These are phyloP conservation scores for Parnassius mnemosyne DNA, from an alignment of 2,888 invertebrate species.

Conservation along the genomic window DNA sequence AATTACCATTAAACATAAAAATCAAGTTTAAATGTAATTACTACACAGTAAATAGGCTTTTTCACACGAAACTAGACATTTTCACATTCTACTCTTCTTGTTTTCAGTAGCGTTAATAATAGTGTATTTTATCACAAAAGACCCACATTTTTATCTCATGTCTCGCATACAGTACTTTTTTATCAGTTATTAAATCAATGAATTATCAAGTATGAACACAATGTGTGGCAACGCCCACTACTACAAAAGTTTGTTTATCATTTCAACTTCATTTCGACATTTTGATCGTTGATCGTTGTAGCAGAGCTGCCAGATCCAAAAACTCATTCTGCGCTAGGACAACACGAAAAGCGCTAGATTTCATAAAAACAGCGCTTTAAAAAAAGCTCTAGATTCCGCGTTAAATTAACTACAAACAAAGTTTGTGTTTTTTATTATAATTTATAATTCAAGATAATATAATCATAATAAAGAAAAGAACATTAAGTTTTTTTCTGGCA, in stretches of 20 bases:
- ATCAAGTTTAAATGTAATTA: conserved; percentile 5
- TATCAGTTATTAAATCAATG: conserved; percentile 65
- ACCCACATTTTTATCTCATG: conserved; percentile 57
- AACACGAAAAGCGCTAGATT: no score
- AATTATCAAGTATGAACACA: conserved; percentile 66
- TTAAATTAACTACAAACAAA: no score
- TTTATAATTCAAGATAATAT: no score
- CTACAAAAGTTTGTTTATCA: conserved; percentile 58
- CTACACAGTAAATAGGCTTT: conserved; percentile 6
- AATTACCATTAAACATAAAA: background rate
- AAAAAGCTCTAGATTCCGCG: no score
- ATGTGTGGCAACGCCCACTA: conserved; percentile 66
- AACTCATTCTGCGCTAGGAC: no score
- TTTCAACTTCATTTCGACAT: conserved; percentile 34
- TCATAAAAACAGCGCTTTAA: no score
- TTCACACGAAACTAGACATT: background rate
- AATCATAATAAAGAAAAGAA: no score
- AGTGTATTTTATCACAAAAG: conserved; percentile 39
- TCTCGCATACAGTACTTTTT: conserved; percentile 43
- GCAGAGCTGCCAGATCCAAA: no score
- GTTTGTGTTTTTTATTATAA: no score
- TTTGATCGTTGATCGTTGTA: background rate
- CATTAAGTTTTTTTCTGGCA: no score
- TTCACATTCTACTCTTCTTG: conserved; percentile 4
- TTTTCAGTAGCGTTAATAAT: conserved; percentile 9